Conservation (phyloP, 2,888 invertebrate genomes). For the Nycteola revayana region DNA sequence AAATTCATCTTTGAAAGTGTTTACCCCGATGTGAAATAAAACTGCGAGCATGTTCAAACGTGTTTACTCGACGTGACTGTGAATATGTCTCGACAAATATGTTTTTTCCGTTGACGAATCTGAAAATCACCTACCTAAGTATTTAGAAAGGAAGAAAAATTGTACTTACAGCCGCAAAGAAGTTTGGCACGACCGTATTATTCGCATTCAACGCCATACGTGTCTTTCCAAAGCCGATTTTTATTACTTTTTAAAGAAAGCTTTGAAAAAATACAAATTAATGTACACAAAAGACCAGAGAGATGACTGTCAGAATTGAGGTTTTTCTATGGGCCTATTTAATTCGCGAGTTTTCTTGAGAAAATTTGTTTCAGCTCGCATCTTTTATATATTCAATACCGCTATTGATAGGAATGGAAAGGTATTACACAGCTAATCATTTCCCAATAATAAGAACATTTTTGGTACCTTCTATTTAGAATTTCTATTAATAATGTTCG, state of each 20-base stretch:
- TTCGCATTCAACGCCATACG: slow-evolving; percentile 55
- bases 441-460: slow-evolving; percentile 9
- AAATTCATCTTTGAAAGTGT: slow-evolving; percentile 71
- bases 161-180: slow-evolving; percentile 23
- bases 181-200: slow-evolving; percentile 36
- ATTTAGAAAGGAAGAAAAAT: slow-evolving; percentile 32
- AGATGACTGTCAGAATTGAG: slow-evolving; percentile 43
- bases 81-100: slow-evolving; percentile 50
- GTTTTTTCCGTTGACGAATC: slow-evolving; percentile 42
- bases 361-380: slow-evolving; percentile 5
- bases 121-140: slow-evolving; percentile 38
- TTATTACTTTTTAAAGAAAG: slow-evolving; percentile 70
- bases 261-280: slow-evolving; percentile 64
- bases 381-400: slow-evolving; percentile 14
- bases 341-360: slow-evolving; percentile 25
- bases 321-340: slow-evolving; percentile 10
- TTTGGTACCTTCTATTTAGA: too few relatives aligned
- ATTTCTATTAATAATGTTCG: too few relatives aligned
- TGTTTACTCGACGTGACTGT: slow-evolving; percentile 57
- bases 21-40: slow-evolving; percentile 68
- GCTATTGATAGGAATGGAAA: slow-evolving; percentile 14
- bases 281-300: slow-evolving; percentile 52
- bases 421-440: slow-evolving; percentile 6
- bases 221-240: slow-evolving; percentile 72
- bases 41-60: slow-evolving; percentile 61